Evolutionary conservation across 2,797 vertebrate species (phyloP).

Genomic region (Morelia viridis): DNA sequence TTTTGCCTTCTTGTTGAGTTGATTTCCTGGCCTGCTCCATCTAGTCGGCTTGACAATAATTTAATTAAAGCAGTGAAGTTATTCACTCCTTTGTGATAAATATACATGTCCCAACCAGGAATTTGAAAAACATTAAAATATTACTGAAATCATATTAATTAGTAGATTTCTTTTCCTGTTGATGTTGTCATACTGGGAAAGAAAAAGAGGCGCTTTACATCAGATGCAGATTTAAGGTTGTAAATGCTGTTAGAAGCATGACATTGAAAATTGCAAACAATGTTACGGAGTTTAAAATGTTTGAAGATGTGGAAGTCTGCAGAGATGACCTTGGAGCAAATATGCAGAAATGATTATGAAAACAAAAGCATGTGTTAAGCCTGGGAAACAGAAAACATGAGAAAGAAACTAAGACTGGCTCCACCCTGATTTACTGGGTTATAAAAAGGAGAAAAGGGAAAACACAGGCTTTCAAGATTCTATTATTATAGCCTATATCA

Average conservation of each 20-base stretch:
- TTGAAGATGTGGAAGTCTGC: not conserved
- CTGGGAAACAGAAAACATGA: not conserved
- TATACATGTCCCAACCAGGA: not conserved
- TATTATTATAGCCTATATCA: not conserved
- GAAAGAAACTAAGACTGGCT: not conserved
- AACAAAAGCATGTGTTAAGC: not conserved
- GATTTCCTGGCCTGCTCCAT: not conserved
- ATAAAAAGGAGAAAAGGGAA: not conserved
- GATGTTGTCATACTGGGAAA: not conserved
- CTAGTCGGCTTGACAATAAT: not conserved
- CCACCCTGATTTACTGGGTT: not conserved
- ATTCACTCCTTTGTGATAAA: not conserved
- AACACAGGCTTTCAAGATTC: not conserved
- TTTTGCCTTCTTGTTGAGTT: not conserved
- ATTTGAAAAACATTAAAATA: not conserved
- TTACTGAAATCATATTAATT: not conserved
- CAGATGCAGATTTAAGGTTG: not conserved
- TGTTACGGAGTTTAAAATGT: constrained; percentile 16
- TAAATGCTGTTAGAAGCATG: not conserved
- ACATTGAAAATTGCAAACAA: not conserved
- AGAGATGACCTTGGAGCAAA: not conserved
- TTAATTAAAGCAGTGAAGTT: not conserved
- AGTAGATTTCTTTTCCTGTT: not conserved
- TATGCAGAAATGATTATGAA: not conserved
- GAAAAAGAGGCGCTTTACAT: not conserved